These are phyloP conservation scores for Ptiloglossa arizonensis DNA, from an alignment of 1,140 invertebrate genomes.

Conservation along the genomic window DNA sequence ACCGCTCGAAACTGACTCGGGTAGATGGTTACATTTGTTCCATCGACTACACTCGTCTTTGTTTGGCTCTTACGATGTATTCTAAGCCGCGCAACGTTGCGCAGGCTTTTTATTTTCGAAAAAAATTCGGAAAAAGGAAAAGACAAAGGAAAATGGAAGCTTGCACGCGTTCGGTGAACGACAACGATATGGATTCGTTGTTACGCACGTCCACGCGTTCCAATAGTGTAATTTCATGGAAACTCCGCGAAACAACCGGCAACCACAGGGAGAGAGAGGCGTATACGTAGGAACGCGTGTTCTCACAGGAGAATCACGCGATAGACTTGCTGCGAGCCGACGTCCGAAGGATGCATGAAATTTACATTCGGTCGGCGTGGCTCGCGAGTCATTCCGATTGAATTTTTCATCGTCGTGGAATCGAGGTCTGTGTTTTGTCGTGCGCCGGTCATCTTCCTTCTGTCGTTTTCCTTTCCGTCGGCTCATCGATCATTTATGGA, in stretches of 20 bases:
- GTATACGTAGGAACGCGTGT: constrained; percentile 29
- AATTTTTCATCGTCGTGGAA: constrained; percentile 73
- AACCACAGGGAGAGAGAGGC: not conserved
- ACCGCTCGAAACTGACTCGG: no score
- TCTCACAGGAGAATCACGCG: constrained; percentile 50
- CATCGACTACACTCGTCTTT: no score
- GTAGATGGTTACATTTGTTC: no score
- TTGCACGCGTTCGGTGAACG: not conserved
- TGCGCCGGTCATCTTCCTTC: constrained; percentile 38
- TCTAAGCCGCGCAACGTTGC: no score
- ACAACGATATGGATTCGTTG: not conserved
- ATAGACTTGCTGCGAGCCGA: constrained; percentile 47
- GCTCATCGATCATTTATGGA: constrained; percentile 65
- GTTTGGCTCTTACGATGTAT: no score
- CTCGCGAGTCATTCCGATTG: constrained; percentile 72
- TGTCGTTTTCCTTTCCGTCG: constrained; percentile 32
- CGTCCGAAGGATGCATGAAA: constrained; percentile 63
- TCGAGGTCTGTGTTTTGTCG: constrained; percentile 47
- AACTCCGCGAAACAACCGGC: not conserved
- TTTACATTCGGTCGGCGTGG: constrained; percentile 66
- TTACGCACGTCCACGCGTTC: not conserved
- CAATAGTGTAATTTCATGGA: not conserved
- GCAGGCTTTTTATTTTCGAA: no score
- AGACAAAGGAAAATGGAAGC: not conserved
- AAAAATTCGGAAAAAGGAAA: no score